Base-by-base conservation (phyloP, 2,113 vertebrate species). In the Micronycteris hirsuta region DNA sequence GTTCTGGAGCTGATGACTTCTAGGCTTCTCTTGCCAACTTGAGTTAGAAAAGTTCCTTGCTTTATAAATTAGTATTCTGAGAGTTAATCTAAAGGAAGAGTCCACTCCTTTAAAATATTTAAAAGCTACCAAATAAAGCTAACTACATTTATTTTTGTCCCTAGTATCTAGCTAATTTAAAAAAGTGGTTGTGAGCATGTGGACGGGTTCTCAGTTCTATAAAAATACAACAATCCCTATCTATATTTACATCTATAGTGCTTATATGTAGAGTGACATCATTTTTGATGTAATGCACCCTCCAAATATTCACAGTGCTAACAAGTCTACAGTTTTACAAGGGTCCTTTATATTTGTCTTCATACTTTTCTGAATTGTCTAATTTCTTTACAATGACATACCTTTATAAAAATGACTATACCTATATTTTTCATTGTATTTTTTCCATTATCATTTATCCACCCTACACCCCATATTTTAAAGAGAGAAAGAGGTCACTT, bases 1-100 rank as follows among this genome's bases (percentile, higher is more conserved):
- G 16, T 54, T 76, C 33, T 65, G 73, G 54, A 84, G 12, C 26
- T 52, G 47, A 36, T 45, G 73, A 70, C 47, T 87, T 76, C 58
- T 61, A 61, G 38, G 43, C 19, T 85, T 82, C 56, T 56, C 38
- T 96, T 71, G 10, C 5, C 58, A n/a, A 81, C 13, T 85, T 92
- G 31, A 96, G 86, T 52, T 63, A 41, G 28, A 86, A 54, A 93
- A 41, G 17, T 76, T 81, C 10, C 36, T 61, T 43, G 77, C 83
- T 52, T 91, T 65, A 82, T 49, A 56, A 93, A 74, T 93, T 71
- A 81, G 36, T 38, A 68, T 89, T 81, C 63, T 91, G 26, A 90
- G 33, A 82, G 22, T 84, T 93, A 65, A 83, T 85, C 61, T 41
- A 38, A 93, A 85, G 16, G 36, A 65, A 63, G 11, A 1, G 1